Conservation (phyloP, 1,140 invertebrate genomes). For the Coenobita brevimanus region DNA sequence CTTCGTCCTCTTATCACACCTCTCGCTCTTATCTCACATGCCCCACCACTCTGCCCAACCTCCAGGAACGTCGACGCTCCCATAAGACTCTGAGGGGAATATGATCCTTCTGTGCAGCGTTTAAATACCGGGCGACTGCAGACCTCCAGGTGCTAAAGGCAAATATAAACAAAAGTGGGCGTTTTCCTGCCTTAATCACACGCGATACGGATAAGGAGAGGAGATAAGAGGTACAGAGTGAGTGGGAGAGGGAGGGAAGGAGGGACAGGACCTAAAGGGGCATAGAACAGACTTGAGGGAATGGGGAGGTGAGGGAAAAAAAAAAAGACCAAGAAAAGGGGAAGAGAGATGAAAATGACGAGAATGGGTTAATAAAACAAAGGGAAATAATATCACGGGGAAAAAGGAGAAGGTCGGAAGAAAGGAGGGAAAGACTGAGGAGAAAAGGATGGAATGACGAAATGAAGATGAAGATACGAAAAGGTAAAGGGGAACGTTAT, state of each 20-base stretch:
- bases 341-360: neutral
- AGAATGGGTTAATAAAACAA: neutral
- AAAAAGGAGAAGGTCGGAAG: neutral
- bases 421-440: neutral
- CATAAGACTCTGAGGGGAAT: too few species aligned
- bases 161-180: slow-evolving; percentile 17
- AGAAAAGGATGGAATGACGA: neutral
- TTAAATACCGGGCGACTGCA: too few species aligned
- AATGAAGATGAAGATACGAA: neutral
- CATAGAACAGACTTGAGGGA: too few species aligned
- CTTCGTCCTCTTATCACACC: too few species aligned
- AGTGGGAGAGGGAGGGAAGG: too few species aligned
- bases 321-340: too few species aligned
- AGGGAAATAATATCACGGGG: neutral
- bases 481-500: neutral
- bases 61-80: too few species aligned
- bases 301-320: neutral
- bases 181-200: slow-evolving; percentile 48
- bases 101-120: too few species aligned
- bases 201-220: slow-evolving; percentile 21
- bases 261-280: too few species aligned
- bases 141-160: too few species aligned
- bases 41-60: too few species aligned
- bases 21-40: too few species aligned
- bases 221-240: slow-evolving; percentile 33